Evolutionary conservation across 2,797 vertebrate genomes (phyloP).

Genomic region (Echeneis naucrates): DNA sequence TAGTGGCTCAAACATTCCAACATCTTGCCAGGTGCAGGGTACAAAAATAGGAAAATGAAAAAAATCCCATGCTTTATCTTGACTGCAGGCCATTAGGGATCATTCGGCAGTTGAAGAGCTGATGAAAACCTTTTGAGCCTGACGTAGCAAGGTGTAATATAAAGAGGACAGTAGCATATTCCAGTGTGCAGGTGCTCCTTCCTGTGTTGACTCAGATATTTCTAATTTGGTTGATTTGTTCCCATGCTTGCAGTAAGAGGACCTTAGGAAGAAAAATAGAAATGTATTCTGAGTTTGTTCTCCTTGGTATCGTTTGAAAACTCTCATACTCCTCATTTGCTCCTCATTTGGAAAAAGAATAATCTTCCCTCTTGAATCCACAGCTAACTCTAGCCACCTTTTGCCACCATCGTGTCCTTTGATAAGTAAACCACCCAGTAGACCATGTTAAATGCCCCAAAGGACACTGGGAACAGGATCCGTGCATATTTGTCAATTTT

Average conservation of each 20-base stretch:
- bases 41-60: slow-evolving; percentile 77
- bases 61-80: slow-evolving; percentile 54
- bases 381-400: slow-evolving; percentile 75
- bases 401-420: slow-evolving; percentile 95
- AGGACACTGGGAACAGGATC: slow-evolving; percentile 98
- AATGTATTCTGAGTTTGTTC: slow-evolving; percentile 37
- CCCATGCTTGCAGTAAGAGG: slow-evolving; percentile 55
- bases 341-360: slow-evolving; percentile 33
- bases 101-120: slow-evolving; percentile 56
- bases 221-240: slow-evolving; percentile 56
- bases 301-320: slow-evolving; percentile 48
- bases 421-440: slow-evolving; percentile 99
- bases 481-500: slow-evolving; percentile 99
- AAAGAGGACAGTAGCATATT: slow-evolving; percentile 60
- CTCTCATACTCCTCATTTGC: slow-evolving; percentile 47
- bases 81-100: slow-evolving; percentile 56
- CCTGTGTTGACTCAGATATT: slow-evolving; percentile 56
- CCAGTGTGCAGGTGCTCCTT: slow-evolving; percentile 61
- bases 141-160: slow-evolving; percentile 41
- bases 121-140: slow-evolving; percentile 52
- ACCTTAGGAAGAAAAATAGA: slow-evolving; percentile 55
- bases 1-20: slow-evolving; percentile 37
- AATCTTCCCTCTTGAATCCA: background rate
- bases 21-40: slow-evolving; percentile 62
- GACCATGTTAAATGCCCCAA: slow-evolving; percentile 98